phyloP scores from a whole-genome alignment of 2,888 invertebrate genomes.

The Caenorhabditis doughertyi region DNA sequence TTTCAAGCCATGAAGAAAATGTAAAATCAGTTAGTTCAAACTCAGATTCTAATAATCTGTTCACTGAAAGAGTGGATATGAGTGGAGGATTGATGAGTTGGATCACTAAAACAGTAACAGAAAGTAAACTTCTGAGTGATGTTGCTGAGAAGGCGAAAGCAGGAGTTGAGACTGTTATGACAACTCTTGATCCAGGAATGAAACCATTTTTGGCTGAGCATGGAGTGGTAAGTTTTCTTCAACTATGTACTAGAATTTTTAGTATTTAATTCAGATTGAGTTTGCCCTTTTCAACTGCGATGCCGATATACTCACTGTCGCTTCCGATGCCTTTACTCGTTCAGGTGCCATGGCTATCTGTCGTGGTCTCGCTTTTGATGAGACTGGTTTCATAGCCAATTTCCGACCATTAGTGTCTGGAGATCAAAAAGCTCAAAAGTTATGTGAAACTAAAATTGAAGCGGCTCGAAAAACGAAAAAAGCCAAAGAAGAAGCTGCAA shows the following conservation, averaged over 20 bases:
- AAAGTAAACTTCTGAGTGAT: constrained; percentile 66
- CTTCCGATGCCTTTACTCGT: constrained; percentile 45
- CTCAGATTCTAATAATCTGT: constrained; percentile 6
- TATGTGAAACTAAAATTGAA: constrained; percentile 46
- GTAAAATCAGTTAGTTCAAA: not conserved
- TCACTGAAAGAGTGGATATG: constrained; percentile 63
- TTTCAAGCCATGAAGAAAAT: constrained; percentile 18
- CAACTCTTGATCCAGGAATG: constrained; percentile 74
- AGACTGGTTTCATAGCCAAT: constrained; percentile 23
- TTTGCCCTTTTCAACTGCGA: constrained; percentile 52
- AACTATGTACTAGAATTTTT: not conserved
- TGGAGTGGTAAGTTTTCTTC: constrained; percentile 57
- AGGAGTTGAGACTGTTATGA: constrained; percentile 72
- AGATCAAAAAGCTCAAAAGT: constrained; percentile 38
- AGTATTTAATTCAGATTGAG: no score
- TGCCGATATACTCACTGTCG: constrained; percentile 30
- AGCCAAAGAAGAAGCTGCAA: constrained; percentile 39
- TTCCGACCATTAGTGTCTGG: constrained; percentile 59
- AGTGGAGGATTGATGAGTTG: constrained; percentile 70
- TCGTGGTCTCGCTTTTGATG: constrained; percentile 34
- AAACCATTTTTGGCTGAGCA: constrained; percentile 68
- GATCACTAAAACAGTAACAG: constrained; percentile 69
- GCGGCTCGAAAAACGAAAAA: constrained; percentile 56
- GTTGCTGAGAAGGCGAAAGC: constrained; percentile 71
- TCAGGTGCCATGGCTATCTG: constrained; percentile 49